These are phyloP conservation scores for Amyelois transitella DNA, from an alignment of 1,140 invertebrate species.

Conservation along the genomic window DNA sequence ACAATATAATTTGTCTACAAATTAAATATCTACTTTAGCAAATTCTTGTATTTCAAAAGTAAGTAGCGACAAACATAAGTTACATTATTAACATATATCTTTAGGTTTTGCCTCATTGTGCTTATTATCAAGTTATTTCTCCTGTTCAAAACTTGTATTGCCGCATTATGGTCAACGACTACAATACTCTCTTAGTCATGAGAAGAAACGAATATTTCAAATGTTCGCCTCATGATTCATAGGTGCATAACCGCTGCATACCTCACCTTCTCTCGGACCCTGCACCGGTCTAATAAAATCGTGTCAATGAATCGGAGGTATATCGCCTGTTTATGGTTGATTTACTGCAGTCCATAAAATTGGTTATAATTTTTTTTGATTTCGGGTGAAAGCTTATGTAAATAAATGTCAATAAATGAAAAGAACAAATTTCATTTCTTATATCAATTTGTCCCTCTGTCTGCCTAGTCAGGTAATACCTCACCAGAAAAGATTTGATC, in stretches of 20 bases:
- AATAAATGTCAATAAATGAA: no score
- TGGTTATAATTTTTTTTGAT: background rate
- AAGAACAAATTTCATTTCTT: no score
- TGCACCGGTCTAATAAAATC: background rate
- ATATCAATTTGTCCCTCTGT: no score
- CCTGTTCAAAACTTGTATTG: background rate
- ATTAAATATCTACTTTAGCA: no score
- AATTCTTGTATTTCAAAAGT: no score
- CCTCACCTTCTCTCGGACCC: slow-evolving; percentile 6
- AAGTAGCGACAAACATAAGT: no score
- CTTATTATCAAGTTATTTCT: background rate
- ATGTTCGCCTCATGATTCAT: slow-evolving; percentile 14
- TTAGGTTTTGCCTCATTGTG: no score
- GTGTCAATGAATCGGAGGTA: background rate
- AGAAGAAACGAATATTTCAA: slow-evolving; percentile 15
- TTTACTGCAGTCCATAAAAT: background rate
- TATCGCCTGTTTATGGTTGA: background rate
- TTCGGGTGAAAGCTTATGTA: background rate
- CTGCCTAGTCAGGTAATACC: no score
- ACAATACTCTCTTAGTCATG: slow-evolving; percentile 15
- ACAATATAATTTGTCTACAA: no score
- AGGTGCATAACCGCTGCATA: slow-evolving; percentile 9
- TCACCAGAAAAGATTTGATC: no score
- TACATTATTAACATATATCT: no score
- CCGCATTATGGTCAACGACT: slow-evolving; percentile 6